These are phyloP conservation scores for Merodon equestris DNA, from an alignment of 2,888 invertebrate genomes.

Conservation along the genomic window DNA sequence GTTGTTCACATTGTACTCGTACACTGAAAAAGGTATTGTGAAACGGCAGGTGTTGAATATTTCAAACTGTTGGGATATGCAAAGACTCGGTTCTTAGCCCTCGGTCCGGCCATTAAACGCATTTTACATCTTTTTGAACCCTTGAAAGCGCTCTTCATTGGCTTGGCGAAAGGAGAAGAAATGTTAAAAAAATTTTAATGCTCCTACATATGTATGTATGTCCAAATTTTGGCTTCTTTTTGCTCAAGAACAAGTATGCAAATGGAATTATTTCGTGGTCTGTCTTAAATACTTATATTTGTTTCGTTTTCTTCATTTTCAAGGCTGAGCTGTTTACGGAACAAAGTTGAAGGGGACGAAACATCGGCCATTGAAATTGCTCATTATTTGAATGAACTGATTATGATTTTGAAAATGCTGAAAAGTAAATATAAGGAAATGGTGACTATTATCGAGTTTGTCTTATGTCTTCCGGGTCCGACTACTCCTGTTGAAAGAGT, in stretches of 20 bases:
- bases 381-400: too few relatives aligned
- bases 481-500: too few relatives aligned
- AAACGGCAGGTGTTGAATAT: conserved; percentile 39
- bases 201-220: too few relatives aligned
- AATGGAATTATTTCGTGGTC: background rate
- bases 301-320: conserved; percentile 12
- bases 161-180: conserved; percentile 4
- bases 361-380: too few relatives aligned
- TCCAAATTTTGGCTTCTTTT: conserved; percentile 13
- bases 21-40: conserved; percentile 48
- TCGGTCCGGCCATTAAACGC: conserved; percentile 38
- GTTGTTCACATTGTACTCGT: conserved; percentile 2
- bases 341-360: too few relatives aligned
- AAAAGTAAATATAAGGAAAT: conserved; percentile 11
- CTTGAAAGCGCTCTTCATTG: conserved; percentile 14
- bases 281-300: conserved; percentile 10
- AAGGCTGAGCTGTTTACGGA: too few relatives aligned
- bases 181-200: conserved; percentile 5
- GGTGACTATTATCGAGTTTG: too few relatives aligned
- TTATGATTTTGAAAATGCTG: conserved; percentile 16
- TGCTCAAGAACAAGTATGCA: conserved; percentile 8
- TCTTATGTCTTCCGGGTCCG: conserved; percentile 13
- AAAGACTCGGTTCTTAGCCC: too few relatives aligned
- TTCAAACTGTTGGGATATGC: too few relatives aligned
- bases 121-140: conserved; percentile 39